Evolutionary conservation across 2,113 vertebrate genomes (phyloP).

Genomic region (Pelobates fuscus): DNA sequence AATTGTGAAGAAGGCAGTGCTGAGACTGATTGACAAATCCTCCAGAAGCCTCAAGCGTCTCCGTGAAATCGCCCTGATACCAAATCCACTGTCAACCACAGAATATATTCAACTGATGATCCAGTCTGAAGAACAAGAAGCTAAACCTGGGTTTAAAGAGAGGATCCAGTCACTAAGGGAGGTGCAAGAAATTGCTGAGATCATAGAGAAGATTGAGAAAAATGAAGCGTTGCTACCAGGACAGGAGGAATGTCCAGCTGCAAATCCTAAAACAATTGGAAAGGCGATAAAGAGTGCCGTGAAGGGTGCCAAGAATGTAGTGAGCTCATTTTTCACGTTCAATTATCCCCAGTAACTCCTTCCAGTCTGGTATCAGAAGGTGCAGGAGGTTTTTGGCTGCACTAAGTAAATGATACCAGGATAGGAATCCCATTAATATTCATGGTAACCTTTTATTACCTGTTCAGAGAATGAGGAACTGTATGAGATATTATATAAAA

Average conservation of each 20-base stretch:
- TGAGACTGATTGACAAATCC: neutral
- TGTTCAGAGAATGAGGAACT: too few relatives aligned
- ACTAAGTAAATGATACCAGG: too few relatives aligned
- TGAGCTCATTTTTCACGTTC: too few relatives aligned
- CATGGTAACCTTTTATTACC: too few relatives aligned
- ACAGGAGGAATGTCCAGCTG: neutral
- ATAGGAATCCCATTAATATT: too few relatives aligned
- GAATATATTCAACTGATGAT: constrained; percentile 56
- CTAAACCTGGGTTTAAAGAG: constrained; percentile 38
- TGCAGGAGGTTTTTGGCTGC: too few relatives aligned
- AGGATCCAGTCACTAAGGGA: constrained; percentile 18
- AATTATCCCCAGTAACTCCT: too few relatives aligned
- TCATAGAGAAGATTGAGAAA: constrained; percentile 1
- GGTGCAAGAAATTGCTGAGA: constrained; percentile 28
- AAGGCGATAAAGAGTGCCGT: too few relatives aligned
- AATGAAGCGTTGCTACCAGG: neutral
- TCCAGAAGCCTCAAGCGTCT: constrained; percentile 45
- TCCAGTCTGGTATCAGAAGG: too few relatives aligned
- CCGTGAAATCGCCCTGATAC: constrained; percentile 54
- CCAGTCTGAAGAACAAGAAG: constrained; percentile 51
- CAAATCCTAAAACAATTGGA: too few relatives aligned
- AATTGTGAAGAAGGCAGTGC: accelerated
- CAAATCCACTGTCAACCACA: constrained; percentile 54
- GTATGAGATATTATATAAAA: too few relatives aligned
- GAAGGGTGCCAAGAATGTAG: too few relatives aligned